These are phyloP conservation scores for Acheta domesticus DNA, from an alignment of 2,888 invertebrate genomes.

Conservation along the genomic window DNA sequence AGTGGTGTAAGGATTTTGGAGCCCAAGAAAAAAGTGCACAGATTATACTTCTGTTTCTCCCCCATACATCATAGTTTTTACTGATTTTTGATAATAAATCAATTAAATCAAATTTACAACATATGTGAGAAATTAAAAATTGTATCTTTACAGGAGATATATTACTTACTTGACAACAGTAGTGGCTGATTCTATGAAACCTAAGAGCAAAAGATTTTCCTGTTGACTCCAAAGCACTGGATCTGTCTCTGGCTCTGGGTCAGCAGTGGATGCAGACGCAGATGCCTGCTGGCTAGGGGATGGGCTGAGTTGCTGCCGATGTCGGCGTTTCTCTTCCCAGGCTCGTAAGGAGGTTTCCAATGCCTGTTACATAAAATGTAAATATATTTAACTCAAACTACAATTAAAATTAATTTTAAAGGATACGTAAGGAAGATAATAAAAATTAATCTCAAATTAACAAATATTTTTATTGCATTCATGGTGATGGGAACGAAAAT, in stretches of 20 bases:
- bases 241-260: constrained; percentile 60
- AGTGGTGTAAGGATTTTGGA: too few relatives aligned
- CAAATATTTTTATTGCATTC: too few relatives aligned
- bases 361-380: constrained; percentile 50
- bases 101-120: background rate
- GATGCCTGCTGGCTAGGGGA: constrained; percentile 41
- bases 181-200: constrained; percentile 78
- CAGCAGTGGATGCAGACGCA: constrained; percentile 29
- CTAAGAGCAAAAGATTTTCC: constrained; percentile 68
- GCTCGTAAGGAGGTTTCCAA: constrained; percentile 84
- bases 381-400: constrained; percentile 5
- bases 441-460: too few relatives aligned
- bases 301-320: constrained; percentile 47
- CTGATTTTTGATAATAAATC: background rate
- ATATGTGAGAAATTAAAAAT: background rate
- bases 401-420: too few relatives aligned
- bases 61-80: too few relatives aligned
- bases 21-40: too few relatives aligned
- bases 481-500: too few relatives aligned
- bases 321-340: constrained; percentile 77
- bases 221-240: constrained; percentile 54
- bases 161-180: constrained; percentile 76
- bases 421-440: too few relatives aligned
- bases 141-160: background rate
- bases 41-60: too few relatives aligned